Evolutionary conservation across 2,113 vertebrate species (phyloP), one percentile per base, ranked within the genome.

Genomic region (human): DNA sequence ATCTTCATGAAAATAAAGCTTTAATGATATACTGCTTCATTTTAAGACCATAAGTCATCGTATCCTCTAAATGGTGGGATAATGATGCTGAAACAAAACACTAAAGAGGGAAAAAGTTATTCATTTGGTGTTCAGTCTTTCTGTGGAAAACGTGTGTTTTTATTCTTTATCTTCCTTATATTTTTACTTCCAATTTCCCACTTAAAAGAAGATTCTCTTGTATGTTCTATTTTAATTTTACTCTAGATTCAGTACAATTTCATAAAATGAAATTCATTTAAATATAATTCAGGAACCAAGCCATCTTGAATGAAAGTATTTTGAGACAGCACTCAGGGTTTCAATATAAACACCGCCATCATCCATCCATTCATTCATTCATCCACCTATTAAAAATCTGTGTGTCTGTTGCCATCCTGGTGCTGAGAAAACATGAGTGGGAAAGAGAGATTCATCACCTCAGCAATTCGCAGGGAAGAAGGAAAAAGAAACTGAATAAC

Each of bases 1-100:
- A 90, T 93, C 96, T 91, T 91, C 50, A n/a, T 78, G 90, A 91
- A 94, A 98, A 94, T 96, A 97, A 97, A 45, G 61, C 86, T 95
- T 93, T 93, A 93, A 90, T 92, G 83, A 93, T 96, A 78, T 45
- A 87, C 61, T 22, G 40, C 94, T 97, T 96, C 92, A 95, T 94
- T 94, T 92, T 93, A 94, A 92, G 89, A 95, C 83, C 59, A 32
- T 93, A 97, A 93, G 84, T 97, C 93, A 95, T 87, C 83, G 35
- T 55, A 82, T 94, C 81, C 84, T 90, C 59, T 89, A 93, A 97
- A 76, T 11, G 22, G 48, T 80, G 38, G 20, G 80, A 95, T 87
- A 93, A 96, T 48, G 70, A 87, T 38, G n/a, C 45, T 55, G 57
- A 95, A 97, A 96, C 64, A 96, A 95, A 97, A 75, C 52, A 16